phyloP scores from a whole-genome alignment of 2,797 vertebrate genomes.

The Melanotaenia pygmaea region DNA sequence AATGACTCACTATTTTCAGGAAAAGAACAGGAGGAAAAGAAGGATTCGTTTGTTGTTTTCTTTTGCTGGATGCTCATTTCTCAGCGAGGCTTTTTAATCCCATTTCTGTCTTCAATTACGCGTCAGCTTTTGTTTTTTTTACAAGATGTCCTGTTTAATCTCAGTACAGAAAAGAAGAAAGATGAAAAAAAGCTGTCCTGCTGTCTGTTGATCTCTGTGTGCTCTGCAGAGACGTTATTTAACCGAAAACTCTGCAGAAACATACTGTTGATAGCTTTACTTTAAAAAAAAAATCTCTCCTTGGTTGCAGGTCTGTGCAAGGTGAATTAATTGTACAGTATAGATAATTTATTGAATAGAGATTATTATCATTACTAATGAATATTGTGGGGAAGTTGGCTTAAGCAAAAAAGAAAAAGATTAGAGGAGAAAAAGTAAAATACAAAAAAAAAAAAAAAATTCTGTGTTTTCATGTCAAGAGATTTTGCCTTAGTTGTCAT shows the following conservation, averaged over 20 bases:
- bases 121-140: constrained; percentile 63
- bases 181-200: constrained; percentile 32
- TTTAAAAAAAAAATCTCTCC: constrained; percentile 62
- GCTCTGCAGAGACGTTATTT: constrained; percentile 51
- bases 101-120: constrained; percentile 67
- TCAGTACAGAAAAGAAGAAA: constrained; percentile 62
- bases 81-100: constrained; percentile 67
- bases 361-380: constrained; percentile 82
- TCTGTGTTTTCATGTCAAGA: constrained; percentile 75
- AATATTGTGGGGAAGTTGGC: constrained; percentile 74
- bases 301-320: constrained; percentile 72
- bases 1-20: constrained; percentile 70
- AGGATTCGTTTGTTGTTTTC: constrained; percentile 46
- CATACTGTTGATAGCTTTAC: constrained; percentile 73
- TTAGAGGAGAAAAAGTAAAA: constrained; percentile 49
- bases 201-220: constrained; percentile 49
- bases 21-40: constrained; percentile 59
- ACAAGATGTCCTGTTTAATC: constrained; percentile 66
- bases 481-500: constrained; percentile 88
- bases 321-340: constrained; percentile 84
- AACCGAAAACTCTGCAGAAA: constrained; percentile 47
- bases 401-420: constrained; percentile 62
- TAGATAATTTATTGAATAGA: constrained; percentile 90
- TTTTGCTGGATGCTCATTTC: constrained; percentile 71
- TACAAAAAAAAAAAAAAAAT: constrained; percentile 55